Conservation (phyloP, 2,113 vertebrate genomes). For the Macrotis lagotis region DNA sequence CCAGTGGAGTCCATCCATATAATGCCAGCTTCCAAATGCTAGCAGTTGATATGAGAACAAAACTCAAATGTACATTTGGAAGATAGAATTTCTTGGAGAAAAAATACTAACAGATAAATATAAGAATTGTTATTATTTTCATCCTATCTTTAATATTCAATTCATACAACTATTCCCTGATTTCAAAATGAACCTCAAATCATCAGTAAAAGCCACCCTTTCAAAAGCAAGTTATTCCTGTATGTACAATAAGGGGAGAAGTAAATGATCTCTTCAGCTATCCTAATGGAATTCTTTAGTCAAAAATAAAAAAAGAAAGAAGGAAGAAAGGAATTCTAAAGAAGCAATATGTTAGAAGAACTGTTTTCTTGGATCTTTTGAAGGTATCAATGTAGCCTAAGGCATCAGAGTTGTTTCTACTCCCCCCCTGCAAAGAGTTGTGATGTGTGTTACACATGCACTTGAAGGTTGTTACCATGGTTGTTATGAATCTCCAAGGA, state of each 20-base stretch:
- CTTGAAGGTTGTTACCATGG: slow-evolving; percentile 19
- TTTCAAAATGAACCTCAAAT: not conserved
- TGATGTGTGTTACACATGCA: not conserved
- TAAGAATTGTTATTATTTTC: not conserved
- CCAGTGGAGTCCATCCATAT: not conserved
- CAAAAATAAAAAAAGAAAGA: slow-evolving; percentile 52
- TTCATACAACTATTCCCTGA: not conserved
- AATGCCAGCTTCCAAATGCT: slow-evolving; percentile 11
- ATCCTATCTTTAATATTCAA: not conserved
- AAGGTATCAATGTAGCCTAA: slow-evolving; percentile 52
- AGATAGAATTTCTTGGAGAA: slow-evolving; percentile 7
- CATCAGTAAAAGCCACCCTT: not conserved
- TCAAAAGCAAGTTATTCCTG: slow-evolving; percentile 27
- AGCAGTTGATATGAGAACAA: slow-evolving; percentile 12
- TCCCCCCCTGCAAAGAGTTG: slow-evolving; percentile 27
- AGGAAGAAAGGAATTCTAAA: slow-evolving; percentile 14
- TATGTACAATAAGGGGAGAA: slow-evolving; percentile 49
- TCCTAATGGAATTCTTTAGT: slow-evolving; percentile 44
- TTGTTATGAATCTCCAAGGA: slow-evolving; percentile 51
- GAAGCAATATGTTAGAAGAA: not conserved
- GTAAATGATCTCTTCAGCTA: slow-evolving; percentile 39
- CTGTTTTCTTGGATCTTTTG: slow-evolving; percentile 12
- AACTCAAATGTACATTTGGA: slow-evolving; percentile 14
- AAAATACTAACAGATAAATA: not conserved
- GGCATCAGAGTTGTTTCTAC: slow-evolving; percentile 37